A percentile compares a stretch with the other conserved stretches of the same genome.
Conservation (phyloP, 2,888 invertebrate species). For the Liopterus haemorrhoidalis region DNA sequence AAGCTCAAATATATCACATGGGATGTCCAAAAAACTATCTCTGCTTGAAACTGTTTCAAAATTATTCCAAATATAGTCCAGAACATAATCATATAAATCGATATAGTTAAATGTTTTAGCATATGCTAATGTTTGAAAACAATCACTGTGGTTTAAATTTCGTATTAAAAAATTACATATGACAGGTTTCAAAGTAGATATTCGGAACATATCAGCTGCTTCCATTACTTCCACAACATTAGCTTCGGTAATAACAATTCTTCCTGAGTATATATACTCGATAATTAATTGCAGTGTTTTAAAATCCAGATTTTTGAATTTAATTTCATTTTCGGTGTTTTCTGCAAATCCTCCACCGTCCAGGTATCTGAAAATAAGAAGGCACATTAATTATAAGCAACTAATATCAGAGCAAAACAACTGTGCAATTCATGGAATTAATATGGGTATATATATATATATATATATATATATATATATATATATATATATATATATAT, state of each 20-base stretch:
- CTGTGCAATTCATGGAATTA: too few relatives aligned
- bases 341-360: constrained; percentile 1
- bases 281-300: constrained; percentile 5
- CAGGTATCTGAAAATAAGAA: constrained; percentile 6
- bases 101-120: constrained; percentile 8
- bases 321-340: constrained; percentile 6
- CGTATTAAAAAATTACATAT: constrained; percentile 5
- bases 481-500: neutral
- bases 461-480: neutral
- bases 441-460: too few relatives aligned
- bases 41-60: constrained; percentile 3
- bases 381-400: constrained; percentile 2
- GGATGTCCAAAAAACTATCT: constrained; percentile 4
- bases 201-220: constrained; percentile 7
- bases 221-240: constrained; percentile 13
- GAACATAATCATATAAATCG: constrained; percentile 6
- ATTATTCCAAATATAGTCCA: constrained; percentile 7
- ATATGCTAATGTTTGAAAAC: constrained; percentile 6
- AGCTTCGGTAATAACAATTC: constrained; percentile 10
- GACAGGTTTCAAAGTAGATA: constrained; percentile 8
- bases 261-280: constrained; percentile 12
- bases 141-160: neutral
- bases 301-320: constrained; percentile 6
- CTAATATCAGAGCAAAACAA: too few relatives aligned
- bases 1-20: constrained; percentile 1